Percentiles rank a stretch among this genome's conserved stretches.
phyloP scores from a whole-genome alignment of 2,888 invertebrate genomes.

The Drosophila nigritarsus region DNA sequence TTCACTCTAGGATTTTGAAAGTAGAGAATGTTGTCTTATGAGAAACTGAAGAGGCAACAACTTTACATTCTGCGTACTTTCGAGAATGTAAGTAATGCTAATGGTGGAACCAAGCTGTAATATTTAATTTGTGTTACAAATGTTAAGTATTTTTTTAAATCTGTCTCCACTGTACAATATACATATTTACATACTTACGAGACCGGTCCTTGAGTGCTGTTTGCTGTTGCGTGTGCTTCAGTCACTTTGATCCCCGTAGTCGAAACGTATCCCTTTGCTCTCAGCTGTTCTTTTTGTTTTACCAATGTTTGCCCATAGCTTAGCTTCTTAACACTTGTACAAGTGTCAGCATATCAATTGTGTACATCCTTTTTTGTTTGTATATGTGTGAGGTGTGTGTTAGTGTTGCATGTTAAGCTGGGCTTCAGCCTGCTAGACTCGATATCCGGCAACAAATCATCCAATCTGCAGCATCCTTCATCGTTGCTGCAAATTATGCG shows the following conservation, averaged over 20 bases:
- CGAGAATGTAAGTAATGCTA: too few relatives aligned
- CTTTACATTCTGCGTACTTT: too few relatives aligned
- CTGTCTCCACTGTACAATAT: not conserved
- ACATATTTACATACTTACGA: slow-evolving; percentile 4
- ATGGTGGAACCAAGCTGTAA: too few relatives aligned
- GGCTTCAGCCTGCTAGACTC: slow-evolving; percentile 1
- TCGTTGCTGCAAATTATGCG: slow-evolving; percentile 23
- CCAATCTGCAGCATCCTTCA: slow-evolving; percentile 10
- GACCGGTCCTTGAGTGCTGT: slow-evolving; percentile 43
- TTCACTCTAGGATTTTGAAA: not conserved
- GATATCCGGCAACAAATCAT: not conserved
- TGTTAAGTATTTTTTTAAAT: not conserved
- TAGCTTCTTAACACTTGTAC: slow-evolving; percentile 46
- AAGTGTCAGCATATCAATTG: slow-evolving; percentile 57
- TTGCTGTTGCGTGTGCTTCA: slow-evolving; percentile 51
- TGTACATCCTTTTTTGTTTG: slow-evolving; percentile 12
- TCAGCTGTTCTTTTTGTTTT: not conserved
- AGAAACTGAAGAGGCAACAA: not conserved
- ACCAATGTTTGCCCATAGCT: slow-evolving; percentile 22
- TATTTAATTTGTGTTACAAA: not conserved
- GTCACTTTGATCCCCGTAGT: slow-evolving; percentile 4
- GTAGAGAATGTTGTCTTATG: too few relatives aligned
- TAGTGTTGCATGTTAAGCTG: slow-evolving; percentile 7
- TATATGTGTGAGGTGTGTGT: slow-evolving; percentile 3
- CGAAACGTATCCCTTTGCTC: not conserved